Percentiles rank a stretch among this genome's conserved stretches.
phyloP scores from a whole-genome alignment of 2,797 vertebrate species.

The Tapirus indicus region DNA sequence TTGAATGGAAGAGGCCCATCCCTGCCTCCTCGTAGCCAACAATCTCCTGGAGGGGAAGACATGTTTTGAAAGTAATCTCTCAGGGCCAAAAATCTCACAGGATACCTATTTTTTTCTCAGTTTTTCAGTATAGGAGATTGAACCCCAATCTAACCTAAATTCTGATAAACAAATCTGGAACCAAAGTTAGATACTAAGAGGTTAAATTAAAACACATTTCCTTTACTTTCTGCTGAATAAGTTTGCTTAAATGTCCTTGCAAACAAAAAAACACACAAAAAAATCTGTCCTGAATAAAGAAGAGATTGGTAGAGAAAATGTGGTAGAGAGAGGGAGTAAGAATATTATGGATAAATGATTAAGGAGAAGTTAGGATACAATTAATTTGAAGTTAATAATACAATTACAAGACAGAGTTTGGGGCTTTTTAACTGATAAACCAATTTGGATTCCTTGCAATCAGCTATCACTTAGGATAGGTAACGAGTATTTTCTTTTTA shows the following conservation, averaged over 20 bases:
- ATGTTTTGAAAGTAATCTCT: not conserved
- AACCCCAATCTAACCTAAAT: not conserved
- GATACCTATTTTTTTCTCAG: not conserved
- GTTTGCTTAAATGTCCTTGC: not conserved
- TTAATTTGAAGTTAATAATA: conserved; percentile 36
- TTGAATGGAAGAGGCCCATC: not conserved
- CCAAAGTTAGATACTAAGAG: not conserved
- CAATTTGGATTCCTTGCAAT: conserved; percentile 12
- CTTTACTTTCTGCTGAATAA: not conserved
- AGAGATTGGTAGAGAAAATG: not conserved
- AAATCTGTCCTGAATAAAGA: not conserved
- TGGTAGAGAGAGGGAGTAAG: not conserved
- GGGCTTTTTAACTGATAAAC: conserved; percentile 7
- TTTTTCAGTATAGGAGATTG: not conserved
- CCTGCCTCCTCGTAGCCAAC: not conserved
- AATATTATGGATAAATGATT: not conserved
- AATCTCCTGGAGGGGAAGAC: not conserved
- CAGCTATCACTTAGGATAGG: not conserved
- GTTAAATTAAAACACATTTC: not conserved
- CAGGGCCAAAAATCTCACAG: not conserved
- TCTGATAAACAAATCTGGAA: not conserved
- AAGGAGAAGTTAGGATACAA: not conserved
- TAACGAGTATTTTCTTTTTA: conserved; percentile 31
- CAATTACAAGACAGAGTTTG: not conserved
- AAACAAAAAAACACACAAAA: not conserved